These are phyloP conservation scores for Cryptus viduatorius DNA, from an alignment of 2,888 invertebrate species.

Conservation along the genomic window DNA sequence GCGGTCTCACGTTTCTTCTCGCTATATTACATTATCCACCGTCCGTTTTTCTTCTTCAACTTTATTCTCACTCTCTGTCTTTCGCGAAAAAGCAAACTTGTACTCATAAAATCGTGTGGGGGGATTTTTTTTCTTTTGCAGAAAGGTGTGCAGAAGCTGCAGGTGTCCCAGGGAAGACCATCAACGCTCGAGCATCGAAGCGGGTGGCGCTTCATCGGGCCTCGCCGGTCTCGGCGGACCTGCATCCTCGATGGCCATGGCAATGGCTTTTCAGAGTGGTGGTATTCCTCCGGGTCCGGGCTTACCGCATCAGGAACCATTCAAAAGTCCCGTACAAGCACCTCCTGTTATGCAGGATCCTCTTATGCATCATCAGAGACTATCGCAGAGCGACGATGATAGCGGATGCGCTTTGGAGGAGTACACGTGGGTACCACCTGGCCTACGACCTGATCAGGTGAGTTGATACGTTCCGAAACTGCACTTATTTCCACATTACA, in stretches of 20 bases:
- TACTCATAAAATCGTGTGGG: constrained; percentile 31
- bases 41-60: constrained; percentile 32
- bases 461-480: neutral
- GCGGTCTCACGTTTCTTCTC: constrained; percentile 61
- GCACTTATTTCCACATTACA: too few species aligned
- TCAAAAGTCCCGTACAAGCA: constrained; percentile 82
- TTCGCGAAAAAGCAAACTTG: constrained; percentile 15
- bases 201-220: constrained; percentile 79
- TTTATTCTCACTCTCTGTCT: constrained; percentile 13
- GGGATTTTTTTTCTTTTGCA: constrained; percentile 85
- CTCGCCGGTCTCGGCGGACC: constrained; percentile 76
- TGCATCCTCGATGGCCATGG: constrained; percentile 82
- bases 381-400: constrained; percentile 98
- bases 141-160: constrained; percentile 94
- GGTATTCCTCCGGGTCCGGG: constrained; percentile 84
- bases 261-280: constrained; percentile 82
- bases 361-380: constrained; percentile 89
- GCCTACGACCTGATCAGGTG: constrained; percentile 98
- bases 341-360: constrained; percentile 81
- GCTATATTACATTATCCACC: neutral
- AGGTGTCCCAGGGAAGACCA: constrained; percentile 88
- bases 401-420: constrained; percentile 99
- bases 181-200: constrained; percentile 79
- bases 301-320: constrained; percentile 84
- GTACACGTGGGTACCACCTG: constrained; percentile 99